Evolutionary conservation across 2,888 invertebrate species (phyloP).

Genomic region (Norana najaformis): DNA sequence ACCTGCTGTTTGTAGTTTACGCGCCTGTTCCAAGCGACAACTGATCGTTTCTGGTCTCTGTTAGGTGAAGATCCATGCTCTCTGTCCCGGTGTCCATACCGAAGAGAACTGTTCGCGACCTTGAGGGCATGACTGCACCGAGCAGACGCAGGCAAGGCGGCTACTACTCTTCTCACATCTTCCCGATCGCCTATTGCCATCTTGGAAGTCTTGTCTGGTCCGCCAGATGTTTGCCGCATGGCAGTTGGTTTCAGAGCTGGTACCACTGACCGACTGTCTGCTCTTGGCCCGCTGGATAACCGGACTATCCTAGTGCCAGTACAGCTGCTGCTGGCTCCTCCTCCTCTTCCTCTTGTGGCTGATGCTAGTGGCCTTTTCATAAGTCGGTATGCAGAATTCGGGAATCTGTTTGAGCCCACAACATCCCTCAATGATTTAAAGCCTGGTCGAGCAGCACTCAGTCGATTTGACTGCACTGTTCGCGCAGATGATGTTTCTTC

Average conservation of each 20-base stretch:
- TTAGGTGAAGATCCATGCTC: neutral
- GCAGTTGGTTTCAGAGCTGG: neutral
- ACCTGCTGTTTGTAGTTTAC: neutral
- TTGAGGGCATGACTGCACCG: neutral
- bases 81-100: constrained; percentile 1
- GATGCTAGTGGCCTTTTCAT: neutral
- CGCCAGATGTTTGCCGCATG: neutral
- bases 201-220: neutral
- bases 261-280: neutral
- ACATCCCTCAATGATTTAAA: neutral
- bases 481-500: neutral
- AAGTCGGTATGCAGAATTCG: neutral
- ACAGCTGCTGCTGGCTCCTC: neutral
- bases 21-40: neutral
- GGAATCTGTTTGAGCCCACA: neutral
- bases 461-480: neutral
- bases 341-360: constrained; percentile 8
- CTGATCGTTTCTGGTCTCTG: constrained; percentile 9
- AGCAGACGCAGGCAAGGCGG: neutral
- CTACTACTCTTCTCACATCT: neutral
- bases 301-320: neutral
- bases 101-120: neutral
- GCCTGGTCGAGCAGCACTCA: neutral
- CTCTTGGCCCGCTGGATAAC: neutral
- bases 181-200: neutral